phyloP scores from a whole-genome alignment of 2,888 invertebrate species.

The Subacronicta megacephala region DNA sequence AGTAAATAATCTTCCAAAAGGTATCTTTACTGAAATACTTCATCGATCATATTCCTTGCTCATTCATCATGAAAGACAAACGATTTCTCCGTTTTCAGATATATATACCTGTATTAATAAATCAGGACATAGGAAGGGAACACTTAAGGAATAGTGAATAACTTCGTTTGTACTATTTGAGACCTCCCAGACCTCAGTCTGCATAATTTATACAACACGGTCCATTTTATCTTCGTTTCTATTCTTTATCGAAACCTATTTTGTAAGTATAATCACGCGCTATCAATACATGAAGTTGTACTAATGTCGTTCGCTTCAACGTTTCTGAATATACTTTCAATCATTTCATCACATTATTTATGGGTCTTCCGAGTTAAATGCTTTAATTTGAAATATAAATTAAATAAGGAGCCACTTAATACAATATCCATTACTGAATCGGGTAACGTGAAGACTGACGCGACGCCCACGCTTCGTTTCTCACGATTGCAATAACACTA shows the following conservation, averaged over 20 bases:
- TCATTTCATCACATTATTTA: slow-evolving; percentile 14
- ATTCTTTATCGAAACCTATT: slow-evolving; percentile 33
- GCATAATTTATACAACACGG: slow-evolving; percentile 46
- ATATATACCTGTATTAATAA: too few species aligned
- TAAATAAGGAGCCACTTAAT: slow-evolving; percentile 65
- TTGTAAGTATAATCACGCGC: slow-evolving; percentile 39
- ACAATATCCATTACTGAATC: slow-evolving; percentile 60
- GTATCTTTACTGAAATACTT: too few species aligned
- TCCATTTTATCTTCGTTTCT: slow-evolving; percentile 32
- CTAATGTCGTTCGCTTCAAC: slow-evolving; percentile 32
- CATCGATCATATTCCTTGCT: neutral
- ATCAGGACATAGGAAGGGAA: too few species aligned
- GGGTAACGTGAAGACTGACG: slow-evolving; percentile 58
- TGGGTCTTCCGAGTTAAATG: slow-evolving; percentile 2
- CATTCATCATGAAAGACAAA: too few species aligned
- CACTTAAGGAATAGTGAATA: too few species aligned
- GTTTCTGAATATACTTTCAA: slow-evolving; percentile 34
- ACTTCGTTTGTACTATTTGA: too few species aligned
- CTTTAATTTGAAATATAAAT: slow-evolving; percentile 61
- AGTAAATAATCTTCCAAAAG: too few species aligned
- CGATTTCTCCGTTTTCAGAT: too few species aligned
- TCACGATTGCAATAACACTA: slow-evolving; percentile 51
- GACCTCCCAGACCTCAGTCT: too few species aligned
- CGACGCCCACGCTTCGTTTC: slow-evolving; percentile 46
- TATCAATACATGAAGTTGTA: slow-evolving; percentile 33